These are phyloP conservation scores for Coregonus ussuriensis DNA, from an alignment of 2,797 vertebrate species.

Conservation along the genomic window DNA sequence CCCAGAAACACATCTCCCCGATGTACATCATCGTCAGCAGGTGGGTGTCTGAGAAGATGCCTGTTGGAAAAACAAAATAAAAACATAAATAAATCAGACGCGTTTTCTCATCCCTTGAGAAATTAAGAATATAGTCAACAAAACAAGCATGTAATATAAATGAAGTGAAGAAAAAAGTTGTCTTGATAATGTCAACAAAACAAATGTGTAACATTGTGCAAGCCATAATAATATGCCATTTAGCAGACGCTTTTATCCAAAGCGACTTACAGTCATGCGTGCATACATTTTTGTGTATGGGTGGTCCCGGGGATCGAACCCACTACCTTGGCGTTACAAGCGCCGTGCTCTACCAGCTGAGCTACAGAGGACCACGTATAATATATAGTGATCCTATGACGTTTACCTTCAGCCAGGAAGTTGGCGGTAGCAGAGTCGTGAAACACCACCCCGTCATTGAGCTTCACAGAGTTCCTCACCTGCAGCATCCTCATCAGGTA, in stretches of 20 bases:
- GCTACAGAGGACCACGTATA: too few species aligned
- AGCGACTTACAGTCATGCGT: too few species aligned
- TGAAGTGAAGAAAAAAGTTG: neutral
- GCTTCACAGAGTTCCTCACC: constrained; percentile 85
- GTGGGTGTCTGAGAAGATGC: constrained; percentile 93
- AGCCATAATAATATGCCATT: neutral
- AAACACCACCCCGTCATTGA: constrained; percentile 85
- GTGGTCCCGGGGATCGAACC: too few species aligned
- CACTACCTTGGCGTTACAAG: too few species aligned
- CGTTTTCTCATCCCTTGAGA: too few species aligned
- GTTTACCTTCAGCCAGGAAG: constrained; percentile 90
- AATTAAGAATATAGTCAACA: too few species aligned
- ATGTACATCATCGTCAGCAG: constrained; percentile 97
- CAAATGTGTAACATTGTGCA: neutral
- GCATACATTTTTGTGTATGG: too few species aligned
- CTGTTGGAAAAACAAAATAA: constrained; percentile 60
- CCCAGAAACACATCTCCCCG: constrained; percentile 98
- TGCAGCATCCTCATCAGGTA: constrained; percentile 95
- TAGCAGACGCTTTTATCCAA: too few species aligned
- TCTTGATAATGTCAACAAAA: neutral
- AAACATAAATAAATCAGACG: too few species aligned
- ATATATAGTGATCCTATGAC: neutral
- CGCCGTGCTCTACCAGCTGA: too few species aligned
- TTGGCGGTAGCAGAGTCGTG: constrained; percentile 86
- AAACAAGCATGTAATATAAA: too few species aligned